phyloP scores from a whole-genome alignment of 2,888 invertebrate genomes.

The Metacarcinus magister region DNA sequence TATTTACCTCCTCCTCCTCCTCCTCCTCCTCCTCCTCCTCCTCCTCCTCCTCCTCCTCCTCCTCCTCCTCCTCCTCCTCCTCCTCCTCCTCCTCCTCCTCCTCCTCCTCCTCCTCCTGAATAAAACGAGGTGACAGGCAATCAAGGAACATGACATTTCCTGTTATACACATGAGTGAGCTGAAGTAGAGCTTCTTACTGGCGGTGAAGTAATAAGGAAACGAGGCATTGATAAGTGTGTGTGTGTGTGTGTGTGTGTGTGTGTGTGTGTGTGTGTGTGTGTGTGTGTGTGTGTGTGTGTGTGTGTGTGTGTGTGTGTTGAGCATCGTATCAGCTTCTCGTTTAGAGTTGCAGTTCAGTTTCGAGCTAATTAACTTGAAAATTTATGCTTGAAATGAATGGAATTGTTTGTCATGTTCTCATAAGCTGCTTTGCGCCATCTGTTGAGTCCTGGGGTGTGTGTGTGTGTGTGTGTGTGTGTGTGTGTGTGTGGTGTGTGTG shows the following conservation, averaged over 20 bases:
- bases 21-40: not conserved
- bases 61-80: slow-evolving; percentile 3
- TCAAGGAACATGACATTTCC: not conserved
- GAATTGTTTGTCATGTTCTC: not conserved
- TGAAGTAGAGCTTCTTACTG: not conserved
- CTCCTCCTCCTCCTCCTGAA: not conserved
- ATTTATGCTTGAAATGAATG: not conserved
- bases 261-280: not conserved
- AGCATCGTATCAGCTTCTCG: not conserved
- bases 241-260: too few species aligned
- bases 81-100: not conserved
- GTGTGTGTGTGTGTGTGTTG: slow-evolving; percentile 32
- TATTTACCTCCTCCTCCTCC: not conserved
- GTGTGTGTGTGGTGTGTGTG: not conserved
- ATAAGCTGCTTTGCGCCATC: not conserved
- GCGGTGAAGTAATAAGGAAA: not conserved
- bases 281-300: slow-evolving; percentile 34
- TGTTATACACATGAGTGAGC: not conserved
- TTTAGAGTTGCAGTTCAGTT: not conserved
- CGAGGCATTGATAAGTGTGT: not conserved
- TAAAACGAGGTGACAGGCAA: slow-evolving; percentile 37
- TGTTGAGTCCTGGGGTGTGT: too few species aligned
- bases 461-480: not conserved
- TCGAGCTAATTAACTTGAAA: not conserved
- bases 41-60: slow-evolving; percentile 22